Base-by-base conservation (phyloP, 1,140 invertebrate genomes). In the Ostrea denselamellosa region DNA sequence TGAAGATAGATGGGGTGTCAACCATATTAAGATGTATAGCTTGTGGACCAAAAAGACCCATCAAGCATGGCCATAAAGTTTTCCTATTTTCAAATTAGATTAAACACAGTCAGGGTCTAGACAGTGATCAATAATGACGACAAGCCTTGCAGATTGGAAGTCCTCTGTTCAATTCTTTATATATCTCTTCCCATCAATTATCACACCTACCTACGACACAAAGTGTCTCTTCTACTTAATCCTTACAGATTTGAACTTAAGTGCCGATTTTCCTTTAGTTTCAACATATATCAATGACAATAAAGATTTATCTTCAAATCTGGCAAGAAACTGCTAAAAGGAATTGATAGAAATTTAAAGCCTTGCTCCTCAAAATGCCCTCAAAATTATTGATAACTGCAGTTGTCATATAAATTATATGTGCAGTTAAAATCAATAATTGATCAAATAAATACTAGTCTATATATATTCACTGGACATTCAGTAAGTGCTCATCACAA, bases 1-100 rank as follows among this genome's bases (percentile, higher is more conserved):
- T 77, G 68, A 77, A 77, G 68, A 77, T 44, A 77, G 68, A 77
- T 77, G 68, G 68, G 68, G 68, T 77, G 68, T 77, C 68, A 77
- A 77, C 28, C 68, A 77, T 34, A 77, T 22, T 34, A 25, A 77
- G 68, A 77, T 34, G 68, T 77, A 77, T 77, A 12, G 68, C 22
- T 77, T 10, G 9, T 77, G 68, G 68, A 77, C 68, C 28, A 28
- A 77, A 77, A 77, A 77, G 68, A 77, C 25, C 25, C 68, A 77
- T 77, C 68, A 77, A 77, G 25, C 68, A 77, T 77, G 68, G 68
- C 14, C 68, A 4, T 77, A 77, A 77, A 77, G 28, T 77, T 28
- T 77, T 25, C 28, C 68, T 77, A 19, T 77, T 77, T 77, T 77
- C 68, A 77, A 77, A 77, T 77, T 77, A 77, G 68, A 77, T 77